Evolutionary conservation across 2,797 vertebrate genomes (phyloP).

Genomic region (Eupleurogrammus muticus): DNA sequence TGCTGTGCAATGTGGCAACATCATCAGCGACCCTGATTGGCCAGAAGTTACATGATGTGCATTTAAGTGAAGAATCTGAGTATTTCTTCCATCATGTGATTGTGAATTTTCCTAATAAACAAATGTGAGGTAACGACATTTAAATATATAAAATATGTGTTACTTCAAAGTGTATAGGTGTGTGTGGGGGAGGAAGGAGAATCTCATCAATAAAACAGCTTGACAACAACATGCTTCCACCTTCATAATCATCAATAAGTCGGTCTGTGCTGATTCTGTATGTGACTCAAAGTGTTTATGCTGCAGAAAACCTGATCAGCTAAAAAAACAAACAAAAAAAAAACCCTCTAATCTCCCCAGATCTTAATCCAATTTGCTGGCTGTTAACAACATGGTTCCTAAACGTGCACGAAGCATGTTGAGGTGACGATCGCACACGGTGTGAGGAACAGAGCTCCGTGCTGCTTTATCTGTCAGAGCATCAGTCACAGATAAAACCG

Average conservation of each 20-base stretch:
- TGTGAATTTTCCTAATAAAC: neutral
- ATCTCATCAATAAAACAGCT: neutral
- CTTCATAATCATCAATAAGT: conserved; percentile 16
- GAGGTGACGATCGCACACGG: conserved; percentile 38
- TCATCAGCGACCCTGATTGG: too few relatives aligned
- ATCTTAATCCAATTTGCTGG: conserved; percentile 63
- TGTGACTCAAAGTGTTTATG: conserved; percentile 48
- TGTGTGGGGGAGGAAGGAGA: too few relatives aligned
- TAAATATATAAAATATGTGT: neutral
- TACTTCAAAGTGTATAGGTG: too few relatives aligned
- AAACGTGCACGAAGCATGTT: conserved; percentile 23
- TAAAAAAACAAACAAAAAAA: conserved; percentile 23
- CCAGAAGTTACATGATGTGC: too few relatives aligned
- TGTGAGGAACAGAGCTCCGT: conserved; percentile 32
- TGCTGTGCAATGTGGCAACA: too few relatives aligned
- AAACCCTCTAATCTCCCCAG: conserved; percentile 44
- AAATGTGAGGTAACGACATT: neutral
- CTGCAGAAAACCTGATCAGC: conserved; percentile 48
- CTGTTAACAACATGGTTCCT: conserved; percentile 32
- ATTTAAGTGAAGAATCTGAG: too few relatives aligned
- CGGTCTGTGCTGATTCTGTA: conserved; percentile 22
- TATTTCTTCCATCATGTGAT: too few relatives aligned
- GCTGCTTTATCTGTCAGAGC: conserved; percentile 6
- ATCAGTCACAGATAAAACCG: conserved; percentile 6
- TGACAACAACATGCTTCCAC: conserved; percentile 1